Conservation (phyloP, 2,797 vertebrate species). For the Sebastes taczanowskii region DNA sequence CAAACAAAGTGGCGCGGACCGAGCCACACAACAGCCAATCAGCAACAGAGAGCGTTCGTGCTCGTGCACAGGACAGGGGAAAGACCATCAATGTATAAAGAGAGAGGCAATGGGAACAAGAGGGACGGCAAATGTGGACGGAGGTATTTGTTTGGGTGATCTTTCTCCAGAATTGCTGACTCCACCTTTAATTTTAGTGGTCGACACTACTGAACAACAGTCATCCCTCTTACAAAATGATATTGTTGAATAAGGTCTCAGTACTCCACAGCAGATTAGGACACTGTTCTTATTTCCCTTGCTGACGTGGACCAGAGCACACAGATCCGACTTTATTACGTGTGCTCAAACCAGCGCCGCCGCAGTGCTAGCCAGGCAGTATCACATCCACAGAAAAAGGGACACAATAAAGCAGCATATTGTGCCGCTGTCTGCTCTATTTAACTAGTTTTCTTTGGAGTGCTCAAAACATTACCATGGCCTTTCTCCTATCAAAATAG, state of each 20-base stretch:
- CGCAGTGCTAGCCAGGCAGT: background rate
- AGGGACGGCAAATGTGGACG: background rate
- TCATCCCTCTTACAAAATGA: background rate
- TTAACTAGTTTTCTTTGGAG: slow-evolving; percentile 30
- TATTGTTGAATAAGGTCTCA: slow-evolving; percentile 17
- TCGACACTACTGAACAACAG: background rate
- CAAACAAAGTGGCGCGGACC: background rate
- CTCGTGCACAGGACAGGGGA: background rate
- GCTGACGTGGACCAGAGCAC: slow-evolving; percentile 11
- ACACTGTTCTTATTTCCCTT: slow-evolving; percentile 47
- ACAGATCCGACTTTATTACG: slow-evolving; percentile 18
- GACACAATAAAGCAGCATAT: slow-evolving; percentile 24
- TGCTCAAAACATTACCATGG: slow-evolving; percentile 12
- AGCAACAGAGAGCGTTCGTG: background rate
- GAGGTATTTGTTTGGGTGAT: background rate
- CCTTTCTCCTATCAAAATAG: background rate
- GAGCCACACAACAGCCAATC: background rate
- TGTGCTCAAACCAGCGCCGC: background rate
- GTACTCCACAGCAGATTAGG: slow-evolving; percentile 11
- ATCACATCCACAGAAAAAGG: slow-evolving; percentile 3
- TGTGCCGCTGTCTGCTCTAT: slow-evolving; percentile 21
- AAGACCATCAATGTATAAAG: background rate
- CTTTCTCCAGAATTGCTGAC: background rate
- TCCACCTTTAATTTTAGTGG: background rate
- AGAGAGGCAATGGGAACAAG: background rate